phyloP scores from a whole-genome alignment of 1,140 invertebrate genomes.

The Caenorhabditis tropicalis region DNA sequence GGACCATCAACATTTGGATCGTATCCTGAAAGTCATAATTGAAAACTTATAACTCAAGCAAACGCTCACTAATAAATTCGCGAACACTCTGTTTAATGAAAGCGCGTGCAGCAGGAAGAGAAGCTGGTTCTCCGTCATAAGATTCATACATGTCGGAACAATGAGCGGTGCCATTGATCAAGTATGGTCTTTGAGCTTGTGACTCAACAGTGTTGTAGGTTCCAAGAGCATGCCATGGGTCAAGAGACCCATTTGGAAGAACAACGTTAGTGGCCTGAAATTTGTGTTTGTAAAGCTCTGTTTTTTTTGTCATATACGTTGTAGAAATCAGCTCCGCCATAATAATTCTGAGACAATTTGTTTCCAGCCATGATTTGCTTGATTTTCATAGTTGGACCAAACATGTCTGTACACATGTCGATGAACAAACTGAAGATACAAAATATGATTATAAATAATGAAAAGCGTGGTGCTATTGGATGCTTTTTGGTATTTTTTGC shows the following conservation, averaged over 20 bases:
- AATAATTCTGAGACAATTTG: conserved; percentile 48
- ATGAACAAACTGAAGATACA: conserved; percentile 52
- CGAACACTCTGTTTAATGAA: conserved; percentile 9
- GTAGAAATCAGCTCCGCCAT: conserved; percentile 52
- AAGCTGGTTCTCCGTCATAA: conserved; percentile 58
- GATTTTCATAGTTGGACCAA: conserved; percentile 47
- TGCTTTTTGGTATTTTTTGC: no score
- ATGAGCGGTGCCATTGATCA: conserved; percentile 49
- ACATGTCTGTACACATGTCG: conserved; percentile 59
- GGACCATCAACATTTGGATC: not conserved
- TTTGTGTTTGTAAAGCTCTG: not conserved
- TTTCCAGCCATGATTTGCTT: conserved; percentile 49
- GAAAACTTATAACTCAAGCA: not conserved
- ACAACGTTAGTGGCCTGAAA: conserved; percentile 48
- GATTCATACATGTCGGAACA: conserved; percentile 63
- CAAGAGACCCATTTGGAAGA: conserved; percentile 65
- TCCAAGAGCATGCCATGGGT: conserved; percentile 63
- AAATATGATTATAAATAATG: no score
- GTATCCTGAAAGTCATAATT: not conserved
- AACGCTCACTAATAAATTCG: not conserved
- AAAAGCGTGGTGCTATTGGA: no score
- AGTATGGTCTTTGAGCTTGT: not conserved
- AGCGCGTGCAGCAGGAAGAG: conserved; percentile 23
- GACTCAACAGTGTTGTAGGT: conserved; percentile 21
- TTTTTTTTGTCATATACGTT: not conserved